phyloP scores from a whole-genome alignment of 2,888 invertebrate genomes.

The Leptinotarsa peninsularis region DNA sequence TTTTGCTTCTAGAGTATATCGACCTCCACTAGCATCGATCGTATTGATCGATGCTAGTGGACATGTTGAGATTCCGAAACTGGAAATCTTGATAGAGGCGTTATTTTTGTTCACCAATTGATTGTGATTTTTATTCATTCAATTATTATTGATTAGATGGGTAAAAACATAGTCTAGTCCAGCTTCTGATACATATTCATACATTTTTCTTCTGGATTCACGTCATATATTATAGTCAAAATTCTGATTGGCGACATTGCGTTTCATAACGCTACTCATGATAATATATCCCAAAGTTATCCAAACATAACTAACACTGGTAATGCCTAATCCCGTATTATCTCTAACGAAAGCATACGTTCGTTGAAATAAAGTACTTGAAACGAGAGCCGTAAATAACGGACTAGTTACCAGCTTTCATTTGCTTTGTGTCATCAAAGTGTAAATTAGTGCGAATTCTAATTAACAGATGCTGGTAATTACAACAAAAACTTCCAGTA shows the following conservation, averaged over 20 bases:
- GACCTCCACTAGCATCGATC: too few species aligned
- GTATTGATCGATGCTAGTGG: too few species aligned
- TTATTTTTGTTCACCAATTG: too few species aligned
- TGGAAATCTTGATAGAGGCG: too few species aligned
- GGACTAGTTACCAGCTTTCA: conserved; percentile 11
- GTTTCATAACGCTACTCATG: neutral
- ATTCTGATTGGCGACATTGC: neutral
- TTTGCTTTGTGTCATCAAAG: conserved; percentile 30
- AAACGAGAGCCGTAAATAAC: conserved; percentile 19
- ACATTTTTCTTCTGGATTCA: too few species aligned
- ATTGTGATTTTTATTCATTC: too few species aligned
- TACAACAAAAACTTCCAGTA: conserved; percentile 17
- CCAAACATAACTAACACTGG: neutral
- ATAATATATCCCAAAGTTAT: neutral
- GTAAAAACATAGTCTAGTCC: too few species aligned
- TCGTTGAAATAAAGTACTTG: conserved; percentile 13
- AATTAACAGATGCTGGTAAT: conserved; percentile 34
- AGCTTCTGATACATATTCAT: too few species aligned
- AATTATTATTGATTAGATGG: too few species aligned
- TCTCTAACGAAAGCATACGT: neutral
- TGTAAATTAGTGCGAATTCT: conserved; percentile 29
- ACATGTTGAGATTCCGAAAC: too few species aligned
- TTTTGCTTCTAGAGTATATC: too few species aligned
- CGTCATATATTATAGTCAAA: neutral
- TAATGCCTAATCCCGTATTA: conserved; percentile 1